Base-by-base conservation (phyloP, 2,888 invertebrate species). In the Dolichomitus sp. region DNA sequence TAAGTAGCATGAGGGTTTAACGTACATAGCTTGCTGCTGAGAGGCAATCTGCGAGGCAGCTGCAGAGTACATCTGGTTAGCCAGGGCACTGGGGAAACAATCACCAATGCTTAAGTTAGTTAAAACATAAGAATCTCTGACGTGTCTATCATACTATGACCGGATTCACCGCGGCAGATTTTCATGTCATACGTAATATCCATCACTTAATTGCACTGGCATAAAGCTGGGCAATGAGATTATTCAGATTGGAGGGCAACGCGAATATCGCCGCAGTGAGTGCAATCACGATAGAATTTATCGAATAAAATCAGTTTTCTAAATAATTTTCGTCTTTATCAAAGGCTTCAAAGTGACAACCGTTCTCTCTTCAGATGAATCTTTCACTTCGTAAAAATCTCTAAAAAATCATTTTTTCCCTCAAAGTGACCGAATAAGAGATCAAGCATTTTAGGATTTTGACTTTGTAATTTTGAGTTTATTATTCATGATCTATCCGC, bases 21-120 rank as follows among this genome's bases (percentile, higher is more conserved):
- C 97, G 96, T 98, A 98, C 98, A 97, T 98, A 96, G 97, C 97
- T 96, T 97, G 97, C 96, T 97, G 97, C 95, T 97, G 97, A 95
- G 97, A 97, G 94, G 97, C 97, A 95, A 97, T 96, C 96, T 97
- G 97, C 95, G 97, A 96, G 95, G 96, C 96, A 95, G 97, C 97
- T 72, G 59, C 70, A 72, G 57, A 59, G 96, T 97, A 97, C 97
- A 98, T 98, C 97, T 98, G 98, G 96, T 97, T 97, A 96, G 98
- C 98, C 96, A 98, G 97, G 97, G 98, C 98, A 97, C 98, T 98
- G 97, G 96, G 96, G 95, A 97, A 61, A 93, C 92, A 93, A 93
- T 93, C 93, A 93, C 93, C 93, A 93, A 93, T 93, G 93, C 92
- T 93, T 93, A 91, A 92, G 90, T 93, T 93, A 93, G 92, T 93